Percentiles rank a stretch among this genome's conserved stretches.
phyloP scores from a whole-genome alignment of 2,113 vertebrate genomes.

The Uropsilus gracilis region DNA sequence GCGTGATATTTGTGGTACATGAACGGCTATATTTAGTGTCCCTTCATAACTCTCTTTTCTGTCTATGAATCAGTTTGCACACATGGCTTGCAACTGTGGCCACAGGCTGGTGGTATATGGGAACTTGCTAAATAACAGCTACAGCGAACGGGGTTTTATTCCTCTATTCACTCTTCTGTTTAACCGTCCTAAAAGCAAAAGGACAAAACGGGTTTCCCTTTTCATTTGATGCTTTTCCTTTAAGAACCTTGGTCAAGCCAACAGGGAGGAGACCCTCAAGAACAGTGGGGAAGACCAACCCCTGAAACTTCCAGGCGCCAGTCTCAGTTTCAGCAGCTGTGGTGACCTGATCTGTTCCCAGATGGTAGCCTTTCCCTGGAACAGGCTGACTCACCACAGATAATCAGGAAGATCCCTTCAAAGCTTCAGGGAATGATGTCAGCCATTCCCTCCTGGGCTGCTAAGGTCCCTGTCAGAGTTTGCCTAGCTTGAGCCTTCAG shows the following conservation, averaged over 20 bases:
- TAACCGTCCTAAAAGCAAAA: background rate
- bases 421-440: too few relatives aligned
- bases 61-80: background rate
- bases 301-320: background rate
- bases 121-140: background rate
- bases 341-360: background rate
- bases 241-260: background rate
- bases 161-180: background rate
- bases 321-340: background rate
- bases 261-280: background rate
- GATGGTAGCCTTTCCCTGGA: background rate
- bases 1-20: too few relatives aligned
- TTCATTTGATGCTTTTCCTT: background rate
- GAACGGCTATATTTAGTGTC: background rate
- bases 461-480: background rate
- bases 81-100: background rate
- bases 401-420: background rate
- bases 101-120: too few relatives aligned
- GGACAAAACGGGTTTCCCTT: background rate
- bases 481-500: background rate
- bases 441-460: background rate
- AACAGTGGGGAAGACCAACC: background rate
- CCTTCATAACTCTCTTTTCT: background rate
- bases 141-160: background rate
- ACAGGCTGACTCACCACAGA: slow-evolving; percentile 21